phyloP scores from a whole-genome alignment of 1,140 invertebrate genomes.

The Tetramorium alpestre region DNA sequence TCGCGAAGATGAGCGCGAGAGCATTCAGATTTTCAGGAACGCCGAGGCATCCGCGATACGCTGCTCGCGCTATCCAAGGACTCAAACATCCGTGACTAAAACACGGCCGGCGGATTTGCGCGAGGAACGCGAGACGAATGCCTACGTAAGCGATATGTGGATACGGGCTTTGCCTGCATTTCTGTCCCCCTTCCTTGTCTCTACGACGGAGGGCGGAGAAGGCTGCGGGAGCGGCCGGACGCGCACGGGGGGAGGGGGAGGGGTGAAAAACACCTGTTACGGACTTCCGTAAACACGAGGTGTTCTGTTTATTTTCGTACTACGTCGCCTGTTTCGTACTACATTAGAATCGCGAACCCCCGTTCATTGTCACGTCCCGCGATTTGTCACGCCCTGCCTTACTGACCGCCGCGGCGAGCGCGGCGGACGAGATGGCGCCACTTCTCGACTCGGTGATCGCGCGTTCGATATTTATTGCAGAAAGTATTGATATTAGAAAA shows the following conservation, averaged over 20 bases:
- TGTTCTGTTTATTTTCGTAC: constrained; percentile 79
- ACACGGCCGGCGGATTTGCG: constrained; percentile 38
- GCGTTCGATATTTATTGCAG: neutral
- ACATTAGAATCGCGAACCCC: constrained; percentile 62
- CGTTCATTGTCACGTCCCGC: constrained; percentile 56
- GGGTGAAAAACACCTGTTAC: constrained; percentile 80
- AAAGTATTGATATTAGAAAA: neutral
- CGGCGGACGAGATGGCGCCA: constrained; percentile 66
- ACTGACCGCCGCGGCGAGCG: constrained; percentile 8
- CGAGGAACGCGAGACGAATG: constrained; percentile 34
- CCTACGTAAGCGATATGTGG: constrained; percentile 30
- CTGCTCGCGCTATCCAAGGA: constrained; percentile 12
- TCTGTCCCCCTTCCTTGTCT: constrained; percentile 9
- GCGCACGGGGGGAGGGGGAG: neutral
- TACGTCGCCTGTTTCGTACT: constrained; percentile 72
- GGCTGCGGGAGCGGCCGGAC: neutral
- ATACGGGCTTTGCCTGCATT: constrained; percentile 24
- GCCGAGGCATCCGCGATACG: neutral
- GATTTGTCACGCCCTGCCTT: constrained; percentile 51
- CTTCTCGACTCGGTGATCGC: neutral
- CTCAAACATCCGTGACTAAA: constrained; percentile 49
- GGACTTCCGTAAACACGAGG: constrained; percentile 76
- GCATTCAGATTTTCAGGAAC: neutral
- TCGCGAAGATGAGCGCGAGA: neutral
- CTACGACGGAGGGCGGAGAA: neutral